Percentiles rank a stretch among this genome's conserved stretches.
Conservation (phyloP, 2,888 invertebrate genomes). For the Apamea anceps region DNA sequence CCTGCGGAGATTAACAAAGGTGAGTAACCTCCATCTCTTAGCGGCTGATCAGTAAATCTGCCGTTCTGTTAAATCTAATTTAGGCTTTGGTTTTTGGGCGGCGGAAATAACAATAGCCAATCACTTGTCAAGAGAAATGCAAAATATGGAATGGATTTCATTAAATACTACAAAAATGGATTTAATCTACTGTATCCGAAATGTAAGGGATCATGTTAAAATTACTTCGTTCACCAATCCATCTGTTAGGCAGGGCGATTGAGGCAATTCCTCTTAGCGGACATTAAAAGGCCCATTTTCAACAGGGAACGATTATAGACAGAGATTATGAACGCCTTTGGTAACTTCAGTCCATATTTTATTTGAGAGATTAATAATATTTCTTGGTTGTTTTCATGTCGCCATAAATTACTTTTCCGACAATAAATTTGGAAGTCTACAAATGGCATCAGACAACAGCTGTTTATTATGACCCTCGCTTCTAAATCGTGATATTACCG, state of each 20-base stretch:
- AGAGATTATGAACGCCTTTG: constrained; percentile 47
- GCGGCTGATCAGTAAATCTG: constrained; percentile 11
- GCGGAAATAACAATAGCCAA: constrained; percentile 14
- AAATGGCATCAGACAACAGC: constrained; percentile 64
- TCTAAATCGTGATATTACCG: constrained; percentile 46
- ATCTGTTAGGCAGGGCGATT: constrained; percentile 20
- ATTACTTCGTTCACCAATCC: constrained; percentile 20
- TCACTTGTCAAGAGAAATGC: constrained; percentile 1
- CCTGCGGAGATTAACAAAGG: neutral
- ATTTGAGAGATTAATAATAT: constrained; percentile 60
- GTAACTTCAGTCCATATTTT: constrained; percentile 55
- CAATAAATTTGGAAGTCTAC: constrained; percentile 60
- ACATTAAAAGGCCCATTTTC: constrained; percentile 43
- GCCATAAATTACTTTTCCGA: constrained; percentile 57
- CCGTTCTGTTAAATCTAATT: constrained; percentile 18
- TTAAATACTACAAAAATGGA: neutral
- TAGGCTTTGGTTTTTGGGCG: neutral
- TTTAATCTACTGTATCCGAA: constrained; percentile 7
- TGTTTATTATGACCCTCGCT: constrained; percentile 52
- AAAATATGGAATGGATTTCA: constrained; percentile 2
- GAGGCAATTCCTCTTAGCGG: constrained; percentile 15
- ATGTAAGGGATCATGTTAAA: constrained; percentile 6
- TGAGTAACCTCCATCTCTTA: neutral
- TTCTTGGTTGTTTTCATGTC: constrained; percentile 58
- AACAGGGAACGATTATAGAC: constrained; percentile 35